Conservation (phyloP, 2,113 vertebrate genomes). For the Pterocles orientalis region DNA sequence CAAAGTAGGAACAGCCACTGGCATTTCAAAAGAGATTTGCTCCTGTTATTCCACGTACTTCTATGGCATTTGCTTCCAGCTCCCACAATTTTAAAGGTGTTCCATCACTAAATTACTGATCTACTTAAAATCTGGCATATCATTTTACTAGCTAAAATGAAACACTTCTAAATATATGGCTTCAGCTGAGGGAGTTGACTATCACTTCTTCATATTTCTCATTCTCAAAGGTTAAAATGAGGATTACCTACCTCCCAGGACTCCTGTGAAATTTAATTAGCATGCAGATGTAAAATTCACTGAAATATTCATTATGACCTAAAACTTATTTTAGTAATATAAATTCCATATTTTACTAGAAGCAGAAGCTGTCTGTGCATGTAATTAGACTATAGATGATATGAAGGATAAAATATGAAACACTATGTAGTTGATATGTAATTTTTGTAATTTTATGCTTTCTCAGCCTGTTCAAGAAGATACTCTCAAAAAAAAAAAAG, state of each 20-base stretch:
- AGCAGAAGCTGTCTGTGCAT: background rate
- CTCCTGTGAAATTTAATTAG: conserved; percentile 25
- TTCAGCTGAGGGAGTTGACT: background rate
- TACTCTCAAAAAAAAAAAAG: no score
- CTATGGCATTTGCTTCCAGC: background rate
- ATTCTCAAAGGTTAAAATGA: conserved; percentile 31
- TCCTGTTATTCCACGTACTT: background rate
- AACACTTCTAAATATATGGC: background rate
- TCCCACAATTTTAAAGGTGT: background rate
- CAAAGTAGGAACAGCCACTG: background rate
- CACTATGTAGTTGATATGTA: background rate
- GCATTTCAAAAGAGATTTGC: background rate
- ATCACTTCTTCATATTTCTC: background rate
- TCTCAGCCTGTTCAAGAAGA: background rate
- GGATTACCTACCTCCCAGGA: background rate
- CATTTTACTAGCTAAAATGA: background rate
- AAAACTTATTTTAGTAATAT: conserved; percentile 10
- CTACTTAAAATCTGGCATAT: background rate
- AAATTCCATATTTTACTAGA: background rate
- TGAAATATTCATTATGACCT: conserved; percentile 21
- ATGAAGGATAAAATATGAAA: background rate
- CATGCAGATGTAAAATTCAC: conserved; percentile 7
- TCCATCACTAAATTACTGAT: background rate
- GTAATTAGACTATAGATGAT: background rate
- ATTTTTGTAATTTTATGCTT: background rate